phyloP scores from a whole-genome alignment of 1,140 invertebrate genomes.

The Laupala kohalensis region DNA sequence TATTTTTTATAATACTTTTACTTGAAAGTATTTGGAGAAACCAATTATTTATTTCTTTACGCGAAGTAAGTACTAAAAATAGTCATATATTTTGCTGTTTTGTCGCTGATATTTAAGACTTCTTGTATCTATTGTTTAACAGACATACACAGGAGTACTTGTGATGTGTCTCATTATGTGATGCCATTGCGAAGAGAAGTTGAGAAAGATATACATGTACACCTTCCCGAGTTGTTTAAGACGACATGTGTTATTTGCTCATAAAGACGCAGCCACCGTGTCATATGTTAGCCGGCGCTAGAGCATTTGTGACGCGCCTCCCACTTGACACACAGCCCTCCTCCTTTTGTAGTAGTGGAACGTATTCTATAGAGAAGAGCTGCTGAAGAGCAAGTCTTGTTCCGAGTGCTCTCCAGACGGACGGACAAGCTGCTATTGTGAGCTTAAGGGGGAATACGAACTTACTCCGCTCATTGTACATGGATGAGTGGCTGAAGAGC shows the following conservation, averaged over 20 bases:
- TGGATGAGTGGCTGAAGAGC: background rate
- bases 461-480: background rate
- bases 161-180: no score
- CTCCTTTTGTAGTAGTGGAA: background rate
- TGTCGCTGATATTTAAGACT: no score
- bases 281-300: background rate
- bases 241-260: background rate
- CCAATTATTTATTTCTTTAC: no score
- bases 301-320: background rate
- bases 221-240: background rate
- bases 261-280: background rate
- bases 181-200: no score
- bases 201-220: no score
- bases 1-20: no score
- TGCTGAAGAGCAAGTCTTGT: background rate
- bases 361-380: background rate
- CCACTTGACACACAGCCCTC: background rate
- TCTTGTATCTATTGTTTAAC: no score
- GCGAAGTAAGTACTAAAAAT: no score
- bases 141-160: no score
- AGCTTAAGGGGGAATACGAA: background rate
- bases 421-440: background rate
- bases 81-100: no score
- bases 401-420: background rate
- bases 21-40: no score